phyloP scores from a whole-genome alignment of 2,888 invertebrate species.

The Galeruca laticollis region DNA sequence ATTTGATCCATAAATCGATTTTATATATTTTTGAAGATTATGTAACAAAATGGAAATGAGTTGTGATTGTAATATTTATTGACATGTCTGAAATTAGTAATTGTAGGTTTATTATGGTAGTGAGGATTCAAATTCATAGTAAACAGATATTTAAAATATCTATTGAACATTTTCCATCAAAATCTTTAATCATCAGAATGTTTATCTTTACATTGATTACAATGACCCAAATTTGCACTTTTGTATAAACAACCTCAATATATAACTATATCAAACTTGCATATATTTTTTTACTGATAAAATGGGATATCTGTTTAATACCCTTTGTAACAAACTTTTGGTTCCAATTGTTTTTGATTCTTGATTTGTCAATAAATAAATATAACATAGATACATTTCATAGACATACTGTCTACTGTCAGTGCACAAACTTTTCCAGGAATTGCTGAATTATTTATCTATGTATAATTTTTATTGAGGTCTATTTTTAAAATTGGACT shows the following conservation, averaged over 20 bases:
- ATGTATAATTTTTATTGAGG: conserved; percentile 1
- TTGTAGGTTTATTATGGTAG: too few relatives aligned
- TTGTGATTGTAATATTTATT: too few relatives aligned
- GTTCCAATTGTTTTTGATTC: background rate
- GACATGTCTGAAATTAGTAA: too few relatives aligned
- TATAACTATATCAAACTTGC: conserved; percentile 1
- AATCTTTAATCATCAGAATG: background rate
- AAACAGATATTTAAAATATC: background rate
- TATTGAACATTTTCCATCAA: background rate
- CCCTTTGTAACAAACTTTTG: background rate
- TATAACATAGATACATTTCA: background rate
- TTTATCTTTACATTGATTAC: background rate
- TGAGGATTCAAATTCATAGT: background rate
- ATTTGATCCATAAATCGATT: too few relatives aligned
- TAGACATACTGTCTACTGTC: background rate
- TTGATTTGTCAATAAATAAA: background rate
- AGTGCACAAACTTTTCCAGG: background rate
- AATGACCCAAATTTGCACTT: conserved; percentile 5
- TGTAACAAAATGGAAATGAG: too few relatives aligned
- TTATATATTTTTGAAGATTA: too few relatives aligned
- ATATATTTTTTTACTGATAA: background rate
- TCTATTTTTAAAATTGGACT: background rate
- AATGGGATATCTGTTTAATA: background rate
- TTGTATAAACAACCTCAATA: background rate
- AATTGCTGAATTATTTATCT: background rate